These are phyloP conservation scores for Pipistrellus pipistrellus DNA, from an alignment of 2,797 vertebrate species.

Conservation along the genomic window DNA sequence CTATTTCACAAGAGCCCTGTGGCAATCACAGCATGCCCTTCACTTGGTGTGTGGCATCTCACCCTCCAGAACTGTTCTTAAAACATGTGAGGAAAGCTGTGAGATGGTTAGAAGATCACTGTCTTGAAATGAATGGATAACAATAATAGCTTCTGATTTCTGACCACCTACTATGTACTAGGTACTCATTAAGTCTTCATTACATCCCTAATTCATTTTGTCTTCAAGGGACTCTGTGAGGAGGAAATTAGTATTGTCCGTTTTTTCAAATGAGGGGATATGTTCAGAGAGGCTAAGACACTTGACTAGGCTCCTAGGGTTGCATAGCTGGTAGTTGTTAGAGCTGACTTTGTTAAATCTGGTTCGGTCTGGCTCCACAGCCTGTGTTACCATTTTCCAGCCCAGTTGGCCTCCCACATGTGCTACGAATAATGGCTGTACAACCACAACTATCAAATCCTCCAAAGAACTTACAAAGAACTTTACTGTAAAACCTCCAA, in stretches of 20 bases:
- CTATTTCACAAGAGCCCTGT: not conserved
- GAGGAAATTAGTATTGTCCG: not conserved
- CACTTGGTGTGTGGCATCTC: not conserved
- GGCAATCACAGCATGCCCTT: not conserved
- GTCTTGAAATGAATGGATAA: not conserved
- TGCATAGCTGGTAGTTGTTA: not conserved
- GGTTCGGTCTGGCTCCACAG: not conserved
- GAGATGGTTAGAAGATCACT: not conserved
- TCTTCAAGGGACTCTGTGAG: not conserved
- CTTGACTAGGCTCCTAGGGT: not conserved
- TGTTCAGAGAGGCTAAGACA: slow-evolving; percentile 17
- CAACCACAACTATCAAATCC: not conserved
- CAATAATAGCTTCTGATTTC: not conserved
- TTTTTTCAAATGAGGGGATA: not conserved
- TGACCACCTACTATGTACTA: not conserved
- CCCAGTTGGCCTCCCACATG: not conserved
- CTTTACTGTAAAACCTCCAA: not conserved
- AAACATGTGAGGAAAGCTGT: not conserved
- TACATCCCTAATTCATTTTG: not conserved
- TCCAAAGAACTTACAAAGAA: not conserved
- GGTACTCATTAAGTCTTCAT: not conserved
- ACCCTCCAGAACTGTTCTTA: not conserved
- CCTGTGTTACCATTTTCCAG: not conserved
- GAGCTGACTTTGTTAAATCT: not conserved
- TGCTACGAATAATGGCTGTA: not conserved